Percentiles rank a stretch among this genome's conserved stretches.
phyloP scores from a whole-genome alignment of 2,888 invertebrate species.

The Lochmaea crataegi region DNA sequence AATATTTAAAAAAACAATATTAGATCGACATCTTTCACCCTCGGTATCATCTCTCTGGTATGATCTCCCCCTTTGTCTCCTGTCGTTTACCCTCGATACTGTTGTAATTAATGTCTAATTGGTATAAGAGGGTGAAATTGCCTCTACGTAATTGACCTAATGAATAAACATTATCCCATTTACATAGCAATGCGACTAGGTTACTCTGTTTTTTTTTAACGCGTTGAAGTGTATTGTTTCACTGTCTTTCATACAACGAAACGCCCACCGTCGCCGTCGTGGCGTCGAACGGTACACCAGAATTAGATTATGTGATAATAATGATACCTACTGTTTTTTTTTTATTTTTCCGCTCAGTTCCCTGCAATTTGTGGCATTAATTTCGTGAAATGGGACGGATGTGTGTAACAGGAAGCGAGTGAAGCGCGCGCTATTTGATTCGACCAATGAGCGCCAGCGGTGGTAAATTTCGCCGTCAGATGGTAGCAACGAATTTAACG shows the following conservation, averaged over 20 bases:
- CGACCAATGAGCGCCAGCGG: too few species aligned
- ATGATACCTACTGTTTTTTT: too few species aligned
- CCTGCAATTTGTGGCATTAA: too few species aligned
- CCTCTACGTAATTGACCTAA: slow-evolving; percentile 30
- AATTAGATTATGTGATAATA: slow-evolving; percentile 1
- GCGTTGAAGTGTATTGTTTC: not conserved
- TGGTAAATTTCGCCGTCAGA: too few species aligned
- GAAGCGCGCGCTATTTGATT: too few species aligned
- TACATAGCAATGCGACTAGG: slow-evolving; percentile 20
- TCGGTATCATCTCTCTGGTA: too few species aligned
- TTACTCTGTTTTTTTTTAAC: not conserved
- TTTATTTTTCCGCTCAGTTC: too few species aligned
- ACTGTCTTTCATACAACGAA: not conserved
- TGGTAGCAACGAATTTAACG: too few species aligned
- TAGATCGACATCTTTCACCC: not conserved
- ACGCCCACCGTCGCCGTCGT: not conserved
- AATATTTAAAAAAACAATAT: too few species aligned
- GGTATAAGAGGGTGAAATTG: slow-evolving; percentile 34
- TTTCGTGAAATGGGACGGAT: too few species aligned
- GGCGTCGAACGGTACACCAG: not conserved
- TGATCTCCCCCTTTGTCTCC: not conserved
- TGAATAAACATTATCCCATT: slow-evolving; percentile 33
- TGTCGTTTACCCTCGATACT: not conserved
- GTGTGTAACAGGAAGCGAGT: too few species aligned
- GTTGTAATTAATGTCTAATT: slow-evolving; percentile 37